Evolutionary conservation across 2,113 vertebrate species (phyloP).

Genomic region (Pseudopipra pipra): DNA sequence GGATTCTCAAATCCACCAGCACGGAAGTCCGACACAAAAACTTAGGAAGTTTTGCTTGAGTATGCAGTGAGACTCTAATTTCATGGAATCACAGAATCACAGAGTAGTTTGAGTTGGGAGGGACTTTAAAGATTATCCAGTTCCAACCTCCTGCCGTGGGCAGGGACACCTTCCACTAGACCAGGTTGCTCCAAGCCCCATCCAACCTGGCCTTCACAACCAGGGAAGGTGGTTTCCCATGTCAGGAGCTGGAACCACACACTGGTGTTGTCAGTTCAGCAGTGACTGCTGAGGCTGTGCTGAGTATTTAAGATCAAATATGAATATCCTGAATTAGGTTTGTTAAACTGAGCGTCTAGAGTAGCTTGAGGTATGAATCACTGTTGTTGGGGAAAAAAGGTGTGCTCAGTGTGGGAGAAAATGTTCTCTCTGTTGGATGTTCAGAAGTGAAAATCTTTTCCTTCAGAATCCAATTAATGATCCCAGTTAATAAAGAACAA

Average conservation of each 20-base stretch:
- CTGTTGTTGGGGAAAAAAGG: not conserved
- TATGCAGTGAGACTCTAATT: not conserved
- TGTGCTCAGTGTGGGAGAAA: not conserved
- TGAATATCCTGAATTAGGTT: not conserved
- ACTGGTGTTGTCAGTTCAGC: not conserved
- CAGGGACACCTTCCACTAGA: not conserved
- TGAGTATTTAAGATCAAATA: not conserved
- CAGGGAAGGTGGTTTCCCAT: not conserved
- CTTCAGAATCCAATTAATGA: slow-evolving; percentile 8
- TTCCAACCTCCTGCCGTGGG: not conserved
- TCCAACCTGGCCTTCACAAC: not conserved
- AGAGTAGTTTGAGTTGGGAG: not conserved
- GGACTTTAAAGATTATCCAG: not conserved
- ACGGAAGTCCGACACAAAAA: not conserved
- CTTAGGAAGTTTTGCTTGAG: not conserved
- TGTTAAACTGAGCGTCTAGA: not conserved
- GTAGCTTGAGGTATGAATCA: not conserved
- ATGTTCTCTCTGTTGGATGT: slow-evolving; percentile 6
- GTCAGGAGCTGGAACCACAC: not conserved
- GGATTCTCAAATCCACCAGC: not conserved
- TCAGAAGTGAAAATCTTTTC: not conserved
- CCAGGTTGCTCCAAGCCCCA: not conserved
- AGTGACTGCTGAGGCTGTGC: not conserved
- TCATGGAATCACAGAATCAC: not conserved
- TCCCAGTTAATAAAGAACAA: slow-evolving; percentile 22